phyloP scores from a whole-genome alignment of 2,797 vertebrate genomes.

The Sebastes umbrosus region DNA sequence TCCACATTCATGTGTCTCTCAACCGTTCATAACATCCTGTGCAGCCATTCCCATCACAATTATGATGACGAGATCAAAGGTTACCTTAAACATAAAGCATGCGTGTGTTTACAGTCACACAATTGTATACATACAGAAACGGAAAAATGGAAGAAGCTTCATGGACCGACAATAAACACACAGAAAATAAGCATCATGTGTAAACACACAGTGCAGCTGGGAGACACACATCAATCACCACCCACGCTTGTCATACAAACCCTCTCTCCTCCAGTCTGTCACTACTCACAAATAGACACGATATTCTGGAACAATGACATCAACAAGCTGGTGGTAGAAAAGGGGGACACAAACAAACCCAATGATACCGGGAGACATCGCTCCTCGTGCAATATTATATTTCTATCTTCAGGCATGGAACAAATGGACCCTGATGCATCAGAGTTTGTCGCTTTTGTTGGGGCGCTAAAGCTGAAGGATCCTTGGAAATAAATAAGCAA shows the following conservation, averaged over 20 bases:
- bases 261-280: background rate
- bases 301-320: constrained; percentile 11
- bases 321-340: background rate
- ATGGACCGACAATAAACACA: background rate
- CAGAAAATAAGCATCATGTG: constrained; percentile 20
- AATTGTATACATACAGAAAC: constrained; percentile 7
- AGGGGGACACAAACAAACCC: background rate
- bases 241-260: constrained; percentile 27
- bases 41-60: constrained; percentile 25
- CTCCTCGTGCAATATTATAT: background rate
- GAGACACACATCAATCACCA: constrained; percentile 50
- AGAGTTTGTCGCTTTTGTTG: background rate
- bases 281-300: constrained; percentile 2
- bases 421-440: background rate
- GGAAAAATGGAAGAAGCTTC: background rate
- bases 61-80: constrained; percentile 23
- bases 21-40: background rate
- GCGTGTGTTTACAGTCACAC: background rate
- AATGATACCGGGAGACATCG: background rate
- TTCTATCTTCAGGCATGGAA: background rate
- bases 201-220: constrained; percentile 34
- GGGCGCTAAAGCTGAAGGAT: background rate
- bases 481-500: background rate
- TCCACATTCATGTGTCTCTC: constrained; percentile 17
- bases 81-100: constrained; percentile 5